Conservation (phyloP, 2,888 invertebrate species). For the Mimas tiliae region DNA sequence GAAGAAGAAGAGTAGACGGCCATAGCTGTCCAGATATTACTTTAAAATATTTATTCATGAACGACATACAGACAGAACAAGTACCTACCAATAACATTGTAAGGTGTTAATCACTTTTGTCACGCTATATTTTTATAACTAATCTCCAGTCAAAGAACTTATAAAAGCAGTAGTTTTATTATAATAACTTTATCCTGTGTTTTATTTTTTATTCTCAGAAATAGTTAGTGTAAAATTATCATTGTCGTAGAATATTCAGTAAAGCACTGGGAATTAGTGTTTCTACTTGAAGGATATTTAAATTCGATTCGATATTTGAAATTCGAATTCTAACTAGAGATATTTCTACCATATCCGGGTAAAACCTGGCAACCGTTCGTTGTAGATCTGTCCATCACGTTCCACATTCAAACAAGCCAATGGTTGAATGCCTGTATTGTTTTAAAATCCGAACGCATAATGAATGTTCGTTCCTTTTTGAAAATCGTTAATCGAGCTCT, state of each 20-base stretch:
- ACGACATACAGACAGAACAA: neutral
- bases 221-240: neutral
- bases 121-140: slow-evolving; percentile 13
- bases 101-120: slow-evolving; percentile 12
- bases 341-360: slow-evolving; percentile 11
- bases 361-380: slow-evolving; percentile 39
- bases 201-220: neutral
- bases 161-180: slow-evolving; percentile 13
- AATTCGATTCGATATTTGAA: slow-evolving; percentile 5
- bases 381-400: slow-evolving; percentile 72
- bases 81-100: neutral
- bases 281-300: neutral
- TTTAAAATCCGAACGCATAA: slow-evolving; percentile 77
- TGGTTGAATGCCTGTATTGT: slow-evolving; percentile 77
- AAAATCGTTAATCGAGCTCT: slow-evolving; percentile 78
- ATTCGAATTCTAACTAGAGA: slow-evolving; percentile 17
- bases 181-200: neutral
- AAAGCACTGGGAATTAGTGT: neutral
- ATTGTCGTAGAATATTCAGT: neutral
- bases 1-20: no score
- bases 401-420: slow-evolving; percentile 76
- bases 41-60: no score
- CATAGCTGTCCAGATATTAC: no score
- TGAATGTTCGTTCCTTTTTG: slow-evolving; percentile 68
- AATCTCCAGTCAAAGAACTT: slow-evolving; percentile 14